A percentile compares a stretch with the other conserved stretches of the same genome.
Conservation (phyloP, 2,797 vertebrate species). For the Pseudomugil tenellus region DNA sequence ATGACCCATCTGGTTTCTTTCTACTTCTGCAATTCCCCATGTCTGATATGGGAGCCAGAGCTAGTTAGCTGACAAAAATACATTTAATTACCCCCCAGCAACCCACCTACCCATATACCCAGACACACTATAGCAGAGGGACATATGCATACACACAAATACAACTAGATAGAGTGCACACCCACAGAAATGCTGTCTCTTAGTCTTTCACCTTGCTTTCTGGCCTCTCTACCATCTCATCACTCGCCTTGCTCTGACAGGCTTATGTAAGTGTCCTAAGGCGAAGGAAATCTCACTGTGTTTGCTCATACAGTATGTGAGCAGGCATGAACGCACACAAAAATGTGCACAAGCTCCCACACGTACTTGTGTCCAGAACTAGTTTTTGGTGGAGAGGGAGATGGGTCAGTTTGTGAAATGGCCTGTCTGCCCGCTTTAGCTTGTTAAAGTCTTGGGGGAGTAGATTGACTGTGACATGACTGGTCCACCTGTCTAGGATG, state of each 20-base stretch:
- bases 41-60: slow-evolving; percentile 64
- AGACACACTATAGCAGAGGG: slow-evolving; percentile 36
- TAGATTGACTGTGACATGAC: slow-evolving; percentile 73
- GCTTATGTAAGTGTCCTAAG: slow-evolving; percentile 67
- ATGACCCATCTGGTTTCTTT: slow-evolving; percentile 73
- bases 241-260: slow-evolving; percentile 57
- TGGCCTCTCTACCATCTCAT: slow-evolving; percentile 61
- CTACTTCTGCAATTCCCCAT: slow-evolving; percentile 63
- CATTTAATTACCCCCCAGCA: slow-evolving; percentile 73
- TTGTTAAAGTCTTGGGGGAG: slow-evolving; percentile 67
- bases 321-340: slow-evolving; percentile 30
- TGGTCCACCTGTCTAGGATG: slow-evolving; percentile 54
- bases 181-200: slow-evolving; percentile 30
- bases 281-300: slow-evolving; percentile 45
- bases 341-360: slow-evolving; percentile 11
- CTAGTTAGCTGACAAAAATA: slow-evolving; percentile 74
- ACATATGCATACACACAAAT: slow-evolving; percentile 24
- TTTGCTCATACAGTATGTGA: slow-evolving; percentile 48
- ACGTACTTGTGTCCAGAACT: slow-evolving; percentile 34
- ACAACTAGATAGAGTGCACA: neutral
- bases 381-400: slow-evolving; percentile 38
- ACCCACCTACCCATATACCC: slow-evolving; percentile 43
- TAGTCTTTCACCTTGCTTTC: slow-evolving; percentile 63
- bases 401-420: slow-evolving; percentile 46
- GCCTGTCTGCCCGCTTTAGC: slow-evolving; percentile 66